Base-by-base conservation (phyloP, 1,140 invertebrate species). In the Aricia agestis region DNA sequence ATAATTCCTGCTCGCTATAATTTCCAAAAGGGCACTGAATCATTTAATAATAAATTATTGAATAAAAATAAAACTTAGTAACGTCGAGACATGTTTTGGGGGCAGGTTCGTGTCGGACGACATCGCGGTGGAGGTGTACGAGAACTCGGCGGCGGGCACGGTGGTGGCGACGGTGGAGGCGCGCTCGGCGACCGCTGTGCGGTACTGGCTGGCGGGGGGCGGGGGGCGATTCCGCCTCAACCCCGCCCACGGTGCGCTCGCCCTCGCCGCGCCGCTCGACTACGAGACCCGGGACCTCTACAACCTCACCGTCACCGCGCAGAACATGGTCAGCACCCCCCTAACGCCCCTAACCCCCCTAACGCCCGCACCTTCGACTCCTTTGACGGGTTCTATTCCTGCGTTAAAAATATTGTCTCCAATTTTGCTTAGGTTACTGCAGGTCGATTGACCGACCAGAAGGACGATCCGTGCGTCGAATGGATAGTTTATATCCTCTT, bases 171-270 rank as follows among this genome's bases (percentile, higher is more conserved):
- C 96, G 78, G 89, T 98, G 6, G 94, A 95, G 81, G 97, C 96
- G 0, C 92, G 95, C 59, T 96, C 96, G 73, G 95, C 95, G 0
- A 97, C 96, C 0, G 95, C 96, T 0, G 87, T 97, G 18, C 94
- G 95, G 77, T 99, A 96, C 92, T 95, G 96, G 87, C 96, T 98
- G 57, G 90, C 94, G n/a, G 91, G 93, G 63, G 97, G 97, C 4
- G 94, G 95, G 68, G 94, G 95, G 69, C 93, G 94, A 45, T 98
- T 98, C 90, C 93, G 94, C 19, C 94, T 98, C 18, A 97, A 97
- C 88, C 97, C 97, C 1, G 96, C 95, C 67, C 97, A 96, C 45
- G 97, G 97, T 1, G 93, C 96, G 13, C 95, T 98, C 65, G 94
- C 94, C 11, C 95, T 96, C 0, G 94, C 95, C 77, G 93, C 93